Conservation (phyloP, 2,888 invertebrate species). For the Eurois occulta region DNA sequence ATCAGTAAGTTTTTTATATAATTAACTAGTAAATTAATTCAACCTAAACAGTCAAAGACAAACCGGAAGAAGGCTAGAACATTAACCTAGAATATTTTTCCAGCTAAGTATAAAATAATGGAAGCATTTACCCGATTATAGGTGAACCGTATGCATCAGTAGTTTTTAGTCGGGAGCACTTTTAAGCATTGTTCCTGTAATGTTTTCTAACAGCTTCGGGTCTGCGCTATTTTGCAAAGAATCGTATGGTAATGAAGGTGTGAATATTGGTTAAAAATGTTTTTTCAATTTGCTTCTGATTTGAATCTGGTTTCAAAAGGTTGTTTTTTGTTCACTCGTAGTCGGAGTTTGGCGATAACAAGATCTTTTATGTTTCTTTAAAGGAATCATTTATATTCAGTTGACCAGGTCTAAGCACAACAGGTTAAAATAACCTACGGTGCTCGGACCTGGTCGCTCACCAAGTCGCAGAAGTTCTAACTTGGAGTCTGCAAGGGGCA, state of each 20-base stretch:
- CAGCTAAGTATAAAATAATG: conserved; percentile 25
- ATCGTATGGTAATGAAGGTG: conserved; percentile 24
- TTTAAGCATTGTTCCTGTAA: conserved; percentile 58
- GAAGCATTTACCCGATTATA: conserved; percentile 41
- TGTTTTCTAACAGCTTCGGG: conserved; percentile 3
- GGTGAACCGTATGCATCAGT: conserved; percentile 23
- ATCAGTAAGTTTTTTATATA: background rate
- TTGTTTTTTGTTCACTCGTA: background rate
- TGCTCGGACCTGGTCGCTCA: no score
- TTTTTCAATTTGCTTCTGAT: background rate
- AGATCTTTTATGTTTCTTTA: background rate
- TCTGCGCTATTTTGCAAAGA: background rate
- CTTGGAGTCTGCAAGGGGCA: background rate
- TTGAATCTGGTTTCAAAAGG: background rate
- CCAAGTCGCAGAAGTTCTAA: background rate
- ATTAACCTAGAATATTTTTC: conserved; percentile 14
- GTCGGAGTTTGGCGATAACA: background rate
- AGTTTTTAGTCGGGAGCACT: conserved; percentile 37
- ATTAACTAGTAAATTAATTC: background rate
- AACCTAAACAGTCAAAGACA: background rate
- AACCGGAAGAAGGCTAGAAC: background rate
- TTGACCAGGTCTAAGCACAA: no score
- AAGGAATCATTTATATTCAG: no score
- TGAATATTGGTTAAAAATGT: conserved; percentile 10
- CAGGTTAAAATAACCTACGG: no score